A percentile compares a stretch with the other conserved stretches of the same genome.
Evolutionary conservation across 2,113 vertebrate species (phyloP).

Genomic region (Cephalopholis sonnerati): DNA sequence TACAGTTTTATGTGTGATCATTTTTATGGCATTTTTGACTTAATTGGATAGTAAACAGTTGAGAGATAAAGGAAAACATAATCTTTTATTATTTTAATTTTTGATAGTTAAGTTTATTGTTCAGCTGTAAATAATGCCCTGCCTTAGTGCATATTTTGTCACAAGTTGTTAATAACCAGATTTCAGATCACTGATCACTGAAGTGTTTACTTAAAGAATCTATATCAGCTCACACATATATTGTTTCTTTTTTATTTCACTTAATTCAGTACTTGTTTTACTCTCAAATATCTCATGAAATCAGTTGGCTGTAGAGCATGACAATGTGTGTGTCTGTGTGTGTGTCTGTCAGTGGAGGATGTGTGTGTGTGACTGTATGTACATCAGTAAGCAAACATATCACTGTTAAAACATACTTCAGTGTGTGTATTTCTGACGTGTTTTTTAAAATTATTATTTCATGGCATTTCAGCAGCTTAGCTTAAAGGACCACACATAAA

Average conservation of each 20-base stretch:
- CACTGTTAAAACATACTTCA: neutral
- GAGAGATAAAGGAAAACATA: neutral
- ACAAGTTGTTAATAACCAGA: neutral
- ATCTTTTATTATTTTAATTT: neutral
- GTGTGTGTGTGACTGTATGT: neutral
- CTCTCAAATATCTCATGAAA: neutral
- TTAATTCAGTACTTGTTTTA: neutral
- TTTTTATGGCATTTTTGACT: neutral
- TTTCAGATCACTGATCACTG: neutral
- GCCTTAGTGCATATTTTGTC: neutral
- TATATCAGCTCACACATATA: neutral
- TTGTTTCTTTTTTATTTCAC: neutral
- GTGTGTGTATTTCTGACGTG: neutral
- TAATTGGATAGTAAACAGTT: neutral
- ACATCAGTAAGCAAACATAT: neutral
- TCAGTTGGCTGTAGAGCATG: neutral
- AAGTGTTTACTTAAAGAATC: neutral
- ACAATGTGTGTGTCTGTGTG: neutral
- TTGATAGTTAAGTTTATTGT: neutral
- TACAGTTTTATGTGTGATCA: neutral
- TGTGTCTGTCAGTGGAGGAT: neutral
- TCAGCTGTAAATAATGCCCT: neutral
- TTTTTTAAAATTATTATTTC: neutral
- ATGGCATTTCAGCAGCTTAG: neutral
- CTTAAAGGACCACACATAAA: too few relatives aligned